A percentile compares a stretch with the other conserved stretches of the same genome.
Conservation (phyloP, 2,888 invertebrate species). For the Pseudanteris insignis region DNA sequence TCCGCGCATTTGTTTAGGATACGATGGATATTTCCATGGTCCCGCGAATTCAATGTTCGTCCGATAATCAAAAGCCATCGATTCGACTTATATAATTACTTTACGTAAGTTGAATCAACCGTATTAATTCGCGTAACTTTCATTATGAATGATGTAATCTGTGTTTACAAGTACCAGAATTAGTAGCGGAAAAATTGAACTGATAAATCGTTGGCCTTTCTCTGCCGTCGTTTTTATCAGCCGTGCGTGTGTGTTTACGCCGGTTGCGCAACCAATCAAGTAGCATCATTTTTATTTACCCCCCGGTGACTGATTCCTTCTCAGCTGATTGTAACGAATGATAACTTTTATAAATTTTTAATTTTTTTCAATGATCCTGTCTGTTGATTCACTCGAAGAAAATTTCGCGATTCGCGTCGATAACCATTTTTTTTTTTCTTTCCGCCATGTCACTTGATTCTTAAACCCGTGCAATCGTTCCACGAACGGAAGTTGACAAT, state of each 20-base stretch:
- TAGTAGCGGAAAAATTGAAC: constrained; percentile 23
- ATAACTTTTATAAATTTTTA: not conserved
- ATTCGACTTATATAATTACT: constrained; percentile 22
- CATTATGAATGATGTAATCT: constrained; percentile 22
- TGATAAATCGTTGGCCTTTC: constrained; percentile 33
- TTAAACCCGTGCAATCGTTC: too few relatives aligned
- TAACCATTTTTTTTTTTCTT: too few relatives aligned
- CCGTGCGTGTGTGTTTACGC: constrained; percentile 9
- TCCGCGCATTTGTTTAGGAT: too few relatives aligned
- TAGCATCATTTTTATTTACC: constrained; percentile 19
- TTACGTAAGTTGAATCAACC: constrained; percentile 24
- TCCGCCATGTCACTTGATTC: too few relatives aligned
- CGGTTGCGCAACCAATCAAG: constrained; percentile 17
- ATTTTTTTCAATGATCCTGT: too few relatives aligned
- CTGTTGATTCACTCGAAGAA: too few relatives aligned
- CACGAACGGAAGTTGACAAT: too few relatives aligned
- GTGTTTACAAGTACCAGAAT: constrained; percentile 33
- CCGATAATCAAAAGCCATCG: constrained; percentile 18
- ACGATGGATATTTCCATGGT: too few relatives aligned
- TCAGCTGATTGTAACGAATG: not conserved
- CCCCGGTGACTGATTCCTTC: constrained; percentile 5
- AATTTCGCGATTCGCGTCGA: too few relatives aligned
- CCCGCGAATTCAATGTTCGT: too few relatives aligned
- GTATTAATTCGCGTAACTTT: constrained; percentile 31
- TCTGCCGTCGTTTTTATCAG: constrained; percentile 28